phyloP scores from a whole-genome alignment of 2,113 vertebrate species.

The Silurus asotus region DNA sequence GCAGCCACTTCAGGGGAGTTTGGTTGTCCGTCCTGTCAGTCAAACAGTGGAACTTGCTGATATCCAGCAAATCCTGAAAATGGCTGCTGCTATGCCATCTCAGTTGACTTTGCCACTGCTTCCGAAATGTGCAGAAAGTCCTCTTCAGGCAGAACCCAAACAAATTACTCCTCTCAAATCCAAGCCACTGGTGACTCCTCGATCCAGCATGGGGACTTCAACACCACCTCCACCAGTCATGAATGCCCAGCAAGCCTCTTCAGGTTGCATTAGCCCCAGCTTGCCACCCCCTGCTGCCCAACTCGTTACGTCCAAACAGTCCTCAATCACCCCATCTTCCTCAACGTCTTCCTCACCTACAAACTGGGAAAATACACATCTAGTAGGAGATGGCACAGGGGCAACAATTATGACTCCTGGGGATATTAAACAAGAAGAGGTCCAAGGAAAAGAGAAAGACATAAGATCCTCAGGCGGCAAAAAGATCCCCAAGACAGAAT shows the following conservation, averaged over 20 bases:
- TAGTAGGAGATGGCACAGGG: slow-evolving; percentile 76
- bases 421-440: slow-evolving; percentile 83
- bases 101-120: slow-evolving; percentile 87
- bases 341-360: slow-evolving; percentile 66
- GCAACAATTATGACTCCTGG: slow-evolving; percentile 25
- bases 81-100: slow-evolving; percentile 82
- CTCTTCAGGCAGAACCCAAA: slow-evolving; percentile 78
- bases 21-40: slow-evolving; percentile 78
- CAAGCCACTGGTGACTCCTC: slow-evolving; percentile 87
- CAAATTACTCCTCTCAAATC: slow-evolving; percentile 90
- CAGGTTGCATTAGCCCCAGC: slow-evolving; percentile 89
- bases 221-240: slow-evolving; percentile 88
- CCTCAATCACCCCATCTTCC: slow-evolving; percentile 64
- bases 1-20: slow-evolving; percentile 87
- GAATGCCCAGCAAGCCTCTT: slow-evolving; percentile 90
- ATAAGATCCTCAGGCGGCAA: slow-evolving; percentile 52
- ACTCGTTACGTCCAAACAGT: slow-evolving; percentile 77
- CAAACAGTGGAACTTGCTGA: slow-evolving; percentile 89
- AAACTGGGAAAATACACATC: slow-evolving; percentile 67
- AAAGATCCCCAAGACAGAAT: slow-evolving; percentile 83
- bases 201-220: slow-evolving; percentile 83
- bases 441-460: slow-evolving; percentile 71
- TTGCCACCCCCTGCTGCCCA: slow-evolving; percentile 82
- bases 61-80: slow-evolving; percentile 95
- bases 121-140: slow-evolving; percentile 81